Evolutionary conservation across 2,113 vertebrate species (phyloP).

Genomic region (Callocephalon fimbriatum): DNA sequence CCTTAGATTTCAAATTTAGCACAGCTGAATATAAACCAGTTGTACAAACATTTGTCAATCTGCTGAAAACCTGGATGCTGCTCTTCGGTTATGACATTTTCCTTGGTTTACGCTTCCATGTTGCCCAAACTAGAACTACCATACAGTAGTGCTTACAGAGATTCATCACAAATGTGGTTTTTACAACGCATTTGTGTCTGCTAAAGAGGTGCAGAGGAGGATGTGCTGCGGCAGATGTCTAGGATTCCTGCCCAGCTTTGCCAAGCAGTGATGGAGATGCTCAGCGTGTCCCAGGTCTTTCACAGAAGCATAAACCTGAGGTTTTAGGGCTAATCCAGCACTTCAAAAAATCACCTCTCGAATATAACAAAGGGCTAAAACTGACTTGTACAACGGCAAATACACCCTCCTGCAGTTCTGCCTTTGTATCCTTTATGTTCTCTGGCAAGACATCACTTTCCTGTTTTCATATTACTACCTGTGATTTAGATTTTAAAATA

Average conservation of each 20-base stretch:
- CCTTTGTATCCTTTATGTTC: neutral
- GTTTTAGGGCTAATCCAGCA: neutral
- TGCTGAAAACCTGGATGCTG: neutral
- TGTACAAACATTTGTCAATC: neutral
- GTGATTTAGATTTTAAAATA: neutral
- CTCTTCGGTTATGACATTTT: neutral
- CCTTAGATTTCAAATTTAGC: neutral
- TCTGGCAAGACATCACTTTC: neutral
- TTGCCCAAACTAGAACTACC: neutral
- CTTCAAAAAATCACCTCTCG: neutral
- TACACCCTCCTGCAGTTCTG: neutral
- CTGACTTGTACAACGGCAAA: neutral
- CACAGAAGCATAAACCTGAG: neutral
- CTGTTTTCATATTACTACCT: neutral
- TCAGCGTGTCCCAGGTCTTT: neutral
- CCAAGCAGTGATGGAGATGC: rapidly evolving
- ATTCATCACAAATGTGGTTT: neutral
- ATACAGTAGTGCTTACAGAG: neutral
- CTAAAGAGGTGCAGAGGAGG: neutral
- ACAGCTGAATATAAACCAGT: neutral
- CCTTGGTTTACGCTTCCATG: neutral
- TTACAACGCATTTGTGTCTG: neutral
- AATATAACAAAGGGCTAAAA: neutral
- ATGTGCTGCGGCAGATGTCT: neutral
- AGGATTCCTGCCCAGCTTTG: neutral